Evolutionary conservation across 2,797 vertebrate genomes (phyloP).

Genomic region (Poecilia velifera): DNA sequence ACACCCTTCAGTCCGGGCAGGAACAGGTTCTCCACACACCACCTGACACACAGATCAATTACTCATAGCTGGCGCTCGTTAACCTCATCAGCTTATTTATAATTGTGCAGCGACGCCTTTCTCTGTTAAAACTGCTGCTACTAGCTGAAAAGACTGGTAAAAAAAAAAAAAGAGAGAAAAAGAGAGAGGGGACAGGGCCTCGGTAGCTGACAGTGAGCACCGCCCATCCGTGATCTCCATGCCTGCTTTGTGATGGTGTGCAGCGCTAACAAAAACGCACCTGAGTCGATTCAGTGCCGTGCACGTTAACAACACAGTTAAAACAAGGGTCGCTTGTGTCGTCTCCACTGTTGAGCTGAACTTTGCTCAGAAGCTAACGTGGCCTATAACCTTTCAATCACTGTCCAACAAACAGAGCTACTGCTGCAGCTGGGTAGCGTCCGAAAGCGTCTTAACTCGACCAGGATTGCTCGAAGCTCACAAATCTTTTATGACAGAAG

Average conservation of each 20-base stretch:
- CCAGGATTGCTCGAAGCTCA: slow-evolving; percentile 20
- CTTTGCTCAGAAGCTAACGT: slow-evolving; percentile 29
- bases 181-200: neutral
- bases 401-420: slow-evolving; percentile 36
- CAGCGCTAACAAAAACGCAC: slow-evolving; percentile 39
- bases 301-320: neutral
- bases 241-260: slow-evolving; percentile 68
- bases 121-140: neutral
- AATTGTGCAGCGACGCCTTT: neutral
- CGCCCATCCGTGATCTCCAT: slow-evolving; percentile 67
- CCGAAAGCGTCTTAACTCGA: slow-evolving; percentile 26
- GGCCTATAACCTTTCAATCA: slow-evolving; percentile 62
- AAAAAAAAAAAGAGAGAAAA: neutral
- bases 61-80: neutral
- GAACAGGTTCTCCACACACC: slow-evolving; percentile 29
- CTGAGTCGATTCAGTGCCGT: neutral
- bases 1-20: slow-evolving; percentile 16
- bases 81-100: neutral
- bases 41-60: slow-evolving; percentile 13
- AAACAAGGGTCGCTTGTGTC: fast-evolving
- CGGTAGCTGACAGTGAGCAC: slow-evolving; percentile 54
- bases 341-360: neutral
- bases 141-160: neutral
- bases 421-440: slow-evolving; percentile 14
- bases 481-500: neutral